Conservation (phyloP, 2,113 vertebrate species). For the Stercorarius parasiticus region DNA sequence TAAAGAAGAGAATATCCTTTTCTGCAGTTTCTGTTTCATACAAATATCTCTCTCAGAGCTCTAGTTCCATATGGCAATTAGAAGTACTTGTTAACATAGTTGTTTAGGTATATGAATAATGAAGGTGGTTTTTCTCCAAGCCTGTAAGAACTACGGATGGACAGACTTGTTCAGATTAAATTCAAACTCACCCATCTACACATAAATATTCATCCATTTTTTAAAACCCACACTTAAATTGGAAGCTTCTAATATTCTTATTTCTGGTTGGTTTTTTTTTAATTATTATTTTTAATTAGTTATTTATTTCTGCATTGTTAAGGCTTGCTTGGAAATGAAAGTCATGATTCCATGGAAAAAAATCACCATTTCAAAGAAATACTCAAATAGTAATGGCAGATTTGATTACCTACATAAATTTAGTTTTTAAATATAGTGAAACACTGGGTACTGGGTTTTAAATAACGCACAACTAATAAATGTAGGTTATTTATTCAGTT, state of each 20-base stretch:
- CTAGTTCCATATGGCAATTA: slow-evolving; percentile 75
- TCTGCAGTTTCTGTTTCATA: slow-evolving; percentile 72
- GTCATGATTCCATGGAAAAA: neutral
- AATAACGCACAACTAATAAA: neutral
- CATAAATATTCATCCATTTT: neutral
- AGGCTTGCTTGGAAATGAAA: neutral
- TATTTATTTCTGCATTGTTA: neutral
- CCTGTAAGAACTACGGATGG: slow-evolving; percentile 18
- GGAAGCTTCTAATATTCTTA: neutral
- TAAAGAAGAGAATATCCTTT: slow-evolving; percentile 70
- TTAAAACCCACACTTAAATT: neutral
- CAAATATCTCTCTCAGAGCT: slow-evolving; percentile 69
- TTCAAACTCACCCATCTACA: neutral
- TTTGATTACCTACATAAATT: neutral
- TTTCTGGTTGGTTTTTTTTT: neutral
- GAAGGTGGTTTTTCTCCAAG: slow-evolving; percentile 53
- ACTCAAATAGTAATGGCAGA: neutral
- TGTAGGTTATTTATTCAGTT: neutral
- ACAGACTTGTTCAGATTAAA: neutral
- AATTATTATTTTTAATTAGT: neutral
- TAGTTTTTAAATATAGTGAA: neutral
- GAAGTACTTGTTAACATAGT: slow-evolving; percentile 67
- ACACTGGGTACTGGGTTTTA: neutral
- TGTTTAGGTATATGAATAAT: slow-evolving; percentile 61
- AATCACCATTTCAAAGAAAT: neutral